A percentile compares a stretch with the other conserved stretches of the same genome.
Conservation (phyloP, 2,113 vertebrate species). For the Rhagologus leucostigma region DNA sequence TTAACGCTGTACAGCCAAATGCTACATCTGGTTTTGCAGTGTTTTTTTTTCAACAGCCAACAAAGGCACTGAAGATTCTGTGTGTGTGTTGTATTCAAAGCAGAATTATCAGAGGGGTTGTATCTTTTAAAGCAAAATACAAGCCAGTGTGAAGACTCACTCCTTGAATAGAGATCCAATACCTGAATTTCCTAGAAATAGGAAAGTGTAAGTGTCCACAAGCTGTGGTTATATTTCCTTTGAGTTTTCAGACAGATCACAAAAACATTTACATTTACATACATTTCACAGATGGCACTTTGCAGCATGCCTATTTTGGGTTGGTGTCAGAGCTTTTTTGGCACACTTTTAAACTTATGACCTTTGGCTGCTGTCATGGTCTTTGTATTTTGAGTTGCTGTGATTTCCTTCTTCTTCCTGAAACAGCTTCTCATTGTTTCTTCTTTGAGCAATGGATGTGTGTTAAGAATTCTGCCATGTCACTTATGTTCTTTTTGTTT, state of each 20-base stretch:
- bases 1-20: constrained; percentile 11
- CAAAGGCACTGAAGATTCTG: background rate
- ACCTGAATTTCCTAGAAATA: background rate
- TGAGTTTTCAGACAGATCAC: background rate
- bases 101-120: background rate
- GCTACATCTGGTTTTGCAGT: background rate
- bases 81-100: background rate
- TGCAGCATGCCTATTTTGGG: background rate
- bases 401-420: background rate
- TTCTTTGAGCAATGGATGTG: background rate
- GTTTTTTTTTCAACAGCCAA: background rate
- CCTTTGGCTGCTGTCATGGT: background rate
- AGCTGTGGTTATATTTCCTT: background rate
- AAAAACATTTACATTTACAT: background rate
- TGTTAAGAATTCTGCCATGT: background rate
- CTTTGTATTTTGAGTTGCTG: background rate
- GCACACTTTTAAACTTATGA: constrained; percentile 30
- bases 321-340: background rate
- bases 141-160: background rate
- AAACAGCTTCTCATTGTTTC: background rate
- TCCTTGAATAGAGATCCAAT: background rate
- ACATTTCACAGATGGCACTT: constrained; percentile 15
- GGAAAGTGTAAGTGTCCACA: background rate
- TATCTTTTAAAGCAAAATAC: background rate
- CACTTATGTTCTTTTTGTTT: background rate